These are phyloP conservation scores for Callimorpha dominula DNA, from an alignment of 2,888 invertebrate species.

Conservation along the genomic window DNA sequence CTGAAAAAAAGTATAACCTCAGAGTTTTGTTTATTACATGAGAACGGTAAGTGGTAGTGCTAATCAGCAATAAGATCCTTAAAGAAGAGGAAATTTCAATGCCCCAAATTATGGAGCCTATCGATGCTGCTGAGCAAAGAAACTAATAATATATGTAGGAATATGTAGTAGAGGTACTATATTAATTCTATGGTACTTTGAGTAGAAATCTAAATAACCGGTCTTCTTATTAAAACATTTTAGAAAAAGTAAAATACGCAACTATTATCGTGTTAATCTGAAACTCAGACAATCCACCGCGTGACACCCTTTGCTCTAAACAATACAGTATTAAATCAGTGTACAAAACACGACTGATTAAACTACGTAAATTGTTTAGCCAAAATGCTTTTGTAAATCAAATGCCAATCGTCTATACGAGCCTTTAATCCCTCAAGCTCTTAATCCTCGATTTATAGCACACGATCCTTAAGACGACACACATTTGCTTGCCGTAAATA, in stretches of 20 bases:
- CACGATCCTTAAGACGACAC: conserved; percentile 4
- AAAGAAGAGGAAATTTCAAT: neutral
- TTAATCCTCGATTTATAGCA: conserved; percentile 9
- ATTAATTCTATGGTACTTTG: neutral
- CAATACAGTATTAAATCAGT: neutral
- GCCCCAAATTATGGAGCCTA: neutral
- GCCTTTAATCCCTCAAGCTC: conserved; percentile 7
- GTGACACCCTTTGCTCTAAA: neutral
- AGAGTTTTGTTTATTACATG: too few species aligned
- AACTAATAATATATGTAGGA: too few species aligned
- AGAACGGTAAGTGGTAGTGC: too few species aligned
- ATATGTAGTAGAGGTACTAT: too few species aligned
- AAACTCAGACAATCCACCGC: neutral
- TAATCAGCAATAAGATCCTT: too few species aligned
- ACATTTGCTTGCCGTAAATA: neutral
- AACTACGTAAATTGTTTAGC: conserved; percentile 1
- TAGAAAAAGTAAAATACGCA: neutral
- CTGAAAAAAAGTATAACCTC: too few species aligned
- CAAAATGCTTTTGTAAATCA: conserved; percentile 7
- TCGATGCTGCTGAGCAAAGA: neutral
- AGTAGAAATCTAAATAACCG: neutral
- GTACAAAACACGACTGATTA: neutral
- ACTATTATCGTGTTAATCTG: neutral
- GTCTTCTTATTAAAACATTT: neutral
- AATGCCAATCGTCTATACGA: conserved; percentile 2